These are phyloP conservation scores for Pycnomerus fuliginosus DNA, from an alignment of 2,888 invertebrate genomes.

Conservation along the genomic window DNA sequence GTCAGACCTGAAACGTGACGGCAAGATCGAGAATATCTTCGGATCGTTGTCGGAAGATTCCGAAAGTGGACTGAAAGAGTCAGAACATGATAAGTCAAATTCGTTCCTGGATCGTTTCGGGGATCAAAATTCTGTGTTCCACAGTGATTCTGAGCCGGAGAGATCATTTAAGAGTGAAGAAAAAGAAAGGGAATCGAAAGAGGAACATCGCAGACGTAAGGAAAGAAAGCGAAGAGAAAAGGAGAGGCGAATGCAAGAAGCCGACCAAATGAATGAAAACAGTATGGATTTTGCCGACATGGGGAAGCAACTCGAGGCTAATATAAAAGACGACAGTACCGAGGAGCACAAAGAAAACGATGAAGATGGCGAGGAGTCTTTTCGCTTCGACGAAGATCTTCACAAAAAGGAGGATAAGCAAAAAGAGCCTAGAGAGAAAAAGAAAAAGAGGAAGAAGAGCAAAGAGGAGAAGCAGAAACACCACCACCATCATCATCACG, in stretches of 20 bases:
- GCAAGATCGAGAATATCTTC: conserved; percentile 86
- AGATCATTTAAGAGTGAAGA: conserved; percentile 38
- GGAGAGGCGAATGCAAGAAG: conserved; percentile 13
- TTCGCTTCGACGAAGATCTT: conserved; percentile 41
- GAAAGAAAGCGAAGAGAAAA: conserved; percentile 55
- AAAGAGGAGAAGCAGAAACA: conserved; percentile 74
- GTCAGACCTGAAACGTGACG: conserved; percentile 64
- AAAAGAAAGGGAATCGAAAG: conserved; percentile 50
- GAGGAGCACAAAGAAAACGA: too few species aligned
- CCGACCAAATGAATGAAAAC: conserved; percentile 62
- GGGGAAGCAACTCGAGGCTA: conserved; percentile 79
- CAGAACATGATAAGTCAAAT: conserved; percentile 24
- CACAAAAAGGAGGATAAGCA: conserved; percentile 52
- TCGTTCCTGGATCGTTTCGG: conserved; percentile 27
- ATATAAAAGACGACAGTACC: conserved; percentile 68
- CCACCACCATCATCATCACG: conserved; percentile 66
- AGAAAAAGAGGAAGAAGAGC: conserved; percentile 81
- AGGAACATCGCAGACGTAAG: conserved; percentile 49
- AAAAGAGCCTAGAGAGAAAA: conserved; percentile 72
- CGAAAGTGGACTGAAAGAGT: conserved; percentile 47
- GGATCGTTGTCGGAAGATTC: conserved; percentile 79
- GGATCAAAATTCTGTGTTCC: conserved; percentile 29
- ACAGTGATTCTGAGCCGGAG: conserved; percentile 58
- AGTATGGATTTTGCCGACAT: conserved; percentile 80
- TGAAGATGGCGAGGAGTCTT: conserved; percentile 47